Evolutionary conservation across 2,797 vertebrate genomes (phyloP), one percentile per base, ranked within the genome.

Genomic region (Chanos chanos): DNA sequence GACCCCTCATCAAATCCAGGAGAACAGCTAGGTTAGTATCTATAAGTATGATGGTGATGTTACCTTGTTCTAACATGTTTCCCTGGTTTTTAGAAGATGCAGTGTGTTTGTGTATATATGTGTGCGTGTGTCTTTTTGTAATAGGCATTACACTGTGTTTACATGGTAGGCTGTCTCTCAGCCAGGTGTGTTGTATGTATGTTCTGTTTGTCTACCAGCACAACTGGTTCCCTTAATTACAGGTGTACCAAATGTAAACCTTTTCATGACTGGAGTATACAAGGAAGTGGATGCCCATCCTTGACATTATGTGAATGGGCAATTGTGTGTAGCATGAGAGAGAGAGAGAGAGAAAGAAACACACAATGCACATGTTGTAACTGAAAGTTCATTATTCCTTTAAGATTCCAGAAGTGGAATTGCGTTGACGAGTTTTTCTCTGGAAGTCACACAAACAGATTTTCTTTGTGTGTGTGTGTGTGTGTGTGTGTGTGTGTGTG

Each of bases 151-250:
- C 40, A 19, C 7, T 13, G 28, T 43, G 61, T 70, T 60, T 64
- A 43, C 43, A 49, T 36, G 36, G 19, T 21, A 22, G 34, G 15
- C 45, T 70, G 61, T 61, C 44, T 54, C 40, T 24, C 61, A 34
- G 57, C 47, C 71, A 60, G 54, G 58, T 70, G 66, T 61, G 43
- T 48, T 36, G 61, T 52, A 67, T 45, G 40, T 58, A 39, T 28
- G 28, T 13, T 18, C 33, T 41, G 47, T 8, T 24, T 10, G 28
- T 0, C 13, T 41, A 63, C 58, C 27, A 28, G 55, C 31, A 18
- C 50, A 40, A 52, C 72, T 57, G 68, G 72, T 71, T 68, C 57
- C 34, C 21, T n/a, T 71, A 71, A 71, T 68, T 54, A 58, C 68
- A 60, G 57, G 51, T 71, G 57, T 68, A 58, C 51, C n/a, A n/a